Evolutionary conservation across 2,888 invertebrate species (phyloP).

Genomic region (Cancer borealis): DNA sequence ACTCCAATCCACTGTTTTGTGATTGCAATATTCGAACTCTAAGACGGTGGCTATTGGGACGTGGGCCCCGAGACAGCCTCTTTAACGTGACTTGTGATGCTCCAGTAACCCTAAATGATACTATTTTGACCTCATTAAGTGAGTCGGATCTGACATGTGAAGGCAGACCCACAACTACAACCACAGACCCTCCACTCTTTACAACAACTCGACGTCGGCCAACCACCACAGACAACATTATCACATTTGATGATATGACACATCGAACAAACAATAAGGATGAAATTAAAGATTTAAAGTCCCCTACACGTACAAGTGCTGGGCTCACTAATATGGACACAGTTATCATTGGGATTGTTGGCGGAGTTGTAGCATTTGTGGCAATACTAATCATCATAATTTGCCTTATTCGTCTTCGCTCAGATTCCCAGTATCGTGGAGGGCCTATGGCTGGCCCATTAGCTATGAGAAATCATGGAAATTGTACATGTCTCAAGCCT

Average conservation of each 20-base stretch:
- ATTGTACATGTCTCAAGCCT: conserved; percentile 83
- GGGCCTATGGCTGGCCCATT: conserved; percentile 83
- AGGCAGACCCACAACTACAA: conserved; percentile 78
- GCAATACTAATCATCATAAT: conserved; percentile 91
- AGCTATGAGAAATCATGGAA: conserved; percentile 79
- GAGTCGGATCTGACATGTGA: conserved; percentile 92
- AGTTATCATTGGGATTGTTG: conserved; percentile 96
- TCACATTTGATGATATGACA: conserved; percentile 71
- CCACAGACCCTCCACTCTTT: conserved; percentile 79
- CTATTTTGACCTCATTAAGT: conserved; percentile 87
- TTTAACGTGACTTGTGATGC: conserved; percentile 83
- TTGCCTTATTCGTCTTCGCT: conserved; percentile 89
- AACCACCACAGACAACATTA: conserved; percentile 81
- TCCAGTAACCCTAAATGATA: conserved; percentile 87
- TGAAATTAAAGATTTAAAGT: conserved; percentile 46
- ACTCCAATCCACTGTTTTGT: conserved; percentile 90
- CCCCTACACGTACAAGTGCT: conserved; percentile 44
- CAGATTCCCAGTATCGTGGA: conserved; percentile 85
- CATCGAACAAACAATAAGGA: conserved; percentile 79
- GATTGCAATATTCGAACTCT: conserved; percentile 91
- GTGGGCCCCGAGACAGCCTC: conserved; percentile 71
- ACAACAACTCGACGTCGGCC: conserved; percentile 81
- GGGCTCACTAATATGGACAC: conserved; percentile 92
- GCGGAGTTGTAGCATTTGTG: conserved; percentile 94
- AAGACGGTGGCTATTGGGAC: conserved; percentile 85